A percentile compares a stretch with the other conserved stretches of the same genome.
These are phyloP conservation scores for Coenonympha arcania DNA, from an alignment of 2,888 invertebrate genomes.

Conservation along the genomic window DNA sequence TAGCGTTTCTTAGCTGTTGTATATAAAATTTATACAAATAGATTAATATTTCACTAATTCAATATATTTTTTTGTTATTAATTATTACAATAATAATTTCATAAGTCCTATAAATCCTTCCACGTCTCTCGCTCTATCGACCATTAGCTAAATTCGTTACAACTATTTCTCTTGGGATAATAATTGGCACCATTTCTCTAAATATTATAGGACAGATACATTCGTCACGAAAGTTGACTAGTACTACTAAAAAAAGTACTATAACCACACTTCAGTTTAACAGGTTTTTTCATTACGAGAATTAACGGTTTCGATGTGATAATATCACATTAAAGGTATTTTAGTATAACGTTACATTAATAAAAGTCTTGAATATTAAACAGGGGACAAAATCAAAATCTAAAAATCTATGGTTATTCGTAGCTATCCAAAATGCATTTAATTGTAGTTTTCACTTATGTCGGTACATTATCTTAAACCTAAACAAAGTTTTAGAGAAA, in stretches of 20 bases:
- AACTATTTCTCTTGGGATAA: constrained; percentile 48
- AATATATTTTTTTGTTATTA: constrained; percentile 30
- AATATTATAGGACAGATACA: constrained; percentile 25
- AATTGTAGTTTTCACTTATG: too few species aligned
- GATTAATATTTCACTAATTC: constrained; percentile 52
- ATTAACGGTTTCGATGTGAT: too few species aligned
- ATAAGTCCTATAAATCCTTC: constrained; percentile 52
- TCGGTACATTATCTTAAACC: too few species aligned
- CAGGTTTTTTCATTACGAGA: too few species aligned
- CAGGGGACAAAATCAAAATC: too few species aligned
- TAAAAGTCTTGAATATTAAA: too few species aligned
- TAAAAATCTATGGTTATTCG: too few species aligned
- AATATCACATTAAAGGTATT: not conserved
- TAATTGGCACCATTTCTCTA: constrained; percentile 58
- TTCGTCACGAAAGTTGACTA: not conserved
- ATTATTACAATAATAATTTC: constrained; percentile 40
- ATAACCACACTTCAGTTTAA: too few species aligned
- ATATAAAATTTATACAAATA: constrained; percentile 66
- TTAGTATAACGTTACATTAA: too few species aligned
- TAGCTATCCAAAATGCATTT: too few species aligned
- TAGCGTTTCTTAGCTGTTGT: constrained; percentile 73
- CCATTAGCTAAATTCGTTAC: constrained; percentile 41
- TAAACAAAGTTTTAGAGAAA: too few species aligned
- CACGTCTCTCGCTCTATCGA: constrained; percentile 35
- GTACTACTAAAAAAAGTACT: too few species aligned